phyloP scores from a whole-genome alignment of 2,797 vertebrate species.

The Okamejei kenojei region DNA sequence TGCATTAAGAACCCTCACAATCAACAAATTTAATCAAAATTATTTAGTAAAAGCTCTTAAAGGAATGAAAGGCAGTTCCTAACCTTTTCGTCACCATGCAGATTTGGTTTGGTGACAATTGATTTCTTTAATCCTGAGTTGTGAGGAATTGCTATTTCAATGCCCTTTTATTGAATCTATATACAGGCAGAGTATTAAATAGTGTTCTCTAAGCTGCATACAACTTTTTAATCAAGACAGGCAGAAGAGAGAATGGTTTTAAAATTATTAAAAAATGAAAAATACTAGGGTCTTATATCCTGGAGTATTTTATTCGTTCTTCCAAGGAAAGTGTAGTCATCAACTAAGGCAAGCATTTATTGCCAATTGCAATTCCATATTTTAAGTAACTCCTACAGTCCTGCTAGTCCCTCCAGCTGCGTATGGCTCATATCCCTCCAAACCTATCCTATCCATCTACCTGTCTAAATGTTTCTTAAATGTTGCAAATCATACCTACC shows the following conservation, averaged over 20 bases:
- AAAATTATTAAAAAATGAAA: neutral
- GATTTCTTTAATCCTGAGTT: neutral
- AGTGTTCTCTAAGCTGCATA: neutral
- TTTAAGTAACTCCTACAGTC: too few relatives aligned
- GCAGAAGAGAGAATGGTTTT: neutral
- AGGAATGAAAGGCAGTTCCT: neutral
- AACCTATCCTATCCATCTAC: too few relatives aligned
- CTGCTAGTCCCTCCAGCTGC: too few relatives aligned
- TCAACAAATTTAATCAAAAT: neutral
- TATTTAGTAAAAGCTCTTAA: neutral
- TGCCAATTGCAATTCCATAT: too few relatives aligned
- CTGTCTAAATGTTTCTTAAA: too few relatives aligned
- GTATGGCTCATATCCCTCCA: too few relatives aligned
- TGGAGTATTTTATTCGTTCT: too few relatives aligned
- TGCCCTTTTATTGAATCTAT: neutral
- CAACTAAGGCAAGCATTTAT: too few relatives aligned
- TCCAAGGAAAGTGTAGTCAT: too few relatives aligned
- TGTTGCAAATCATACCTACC: too few relatives aligned
- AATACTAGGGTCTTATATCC: too few relatives aligned
- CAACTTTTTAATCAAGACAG: neutral
- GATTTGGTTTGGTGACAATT: neutral
- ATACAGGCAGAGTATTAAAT: neutral
- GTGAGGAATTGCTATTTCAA: neutral
- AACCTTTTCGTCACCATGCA: neutral
- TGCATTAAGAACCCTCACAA: neutral